A percentile compares a stretch with the other conserved stretches of the same genome.
These are phyloP conservation scores for Sphyrna mokarran DNA, from an alignment of 2,113 vertebrate genomes.

Conservation along the genomic window DNA sequence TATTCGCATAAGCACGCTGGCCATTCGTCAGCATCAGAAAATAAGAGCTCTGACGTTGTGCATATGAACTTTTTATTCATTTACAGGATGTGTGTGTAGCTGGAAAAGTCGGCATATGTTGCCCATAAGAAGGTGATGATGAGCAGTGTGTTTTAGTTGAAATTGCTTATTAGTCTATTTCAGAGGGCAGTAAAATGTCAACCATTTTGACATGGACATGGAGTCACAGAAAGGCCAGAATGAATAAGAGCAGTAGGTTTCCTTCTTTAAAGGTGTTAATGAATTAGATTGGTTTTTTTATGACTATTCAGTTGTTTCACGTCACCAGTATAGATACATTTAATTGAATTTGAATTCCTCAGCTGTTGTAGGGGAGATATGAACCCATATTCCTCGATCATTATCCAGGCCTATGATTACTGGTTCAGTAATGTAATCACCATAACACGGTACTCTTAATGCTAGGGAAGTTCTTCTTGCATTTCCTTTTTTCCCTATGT, in stretches of 20 bases:
- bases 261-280: background rate
- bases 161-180: background rate
- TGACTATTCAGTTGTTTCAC: background rate
- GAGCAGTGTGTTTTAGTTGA: background rate
- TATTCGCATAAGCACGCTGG: background rate
- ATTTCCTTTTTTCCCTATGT: background rate
- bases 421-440: too few species aligned
- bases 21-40: background rate
- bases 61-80: background rate
- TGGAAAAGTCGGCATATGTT: background rate
- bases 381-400: too few species aligned
- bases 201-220: background rate
- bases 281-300: background rate
- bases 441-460: too few species aligned
- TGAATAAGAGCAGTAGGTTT: background rate
- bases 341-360: too few species aligned
- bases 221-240: background rate
- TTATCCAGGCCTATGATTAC: too few species aligned
- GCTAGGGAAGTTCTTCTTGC: too few species aligned
- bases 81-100: background rate
- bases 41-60: background rate
- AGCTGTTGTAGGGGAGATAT: too few species aligned
- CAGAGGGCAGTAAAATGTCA: background rate
- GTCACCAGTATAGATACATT: background rate
- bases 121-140: background rate